phyloP scores from a whole-genome alignment of 2,113 vertebrate genomes.

The Istiophorus platypterus region DNA sequence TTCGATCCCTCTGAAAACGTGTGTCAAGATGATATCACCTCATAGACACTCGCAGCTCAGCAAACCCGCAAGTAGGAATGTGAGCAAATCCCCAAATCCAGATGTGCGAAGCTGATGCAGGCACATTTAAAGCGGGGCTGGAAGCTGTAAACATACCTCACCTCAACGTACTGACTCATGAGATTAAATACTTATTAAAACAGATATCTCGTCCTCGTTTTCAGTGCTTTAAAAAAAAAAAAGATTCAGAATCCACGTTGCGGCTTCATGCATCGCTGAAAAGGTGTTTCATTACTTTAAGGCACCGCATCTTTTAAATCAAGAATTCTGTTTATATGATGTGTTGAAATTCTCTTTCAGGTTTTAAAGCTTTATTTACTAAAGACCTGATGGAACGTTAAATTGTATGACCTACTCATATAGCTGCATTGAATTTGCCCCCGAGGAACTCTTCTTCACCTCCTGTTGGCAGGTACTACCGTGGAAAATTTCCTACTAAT shows the following conservation, averaged over 20 bases:
- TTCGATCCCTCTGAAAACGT: constrained; percentile 2
- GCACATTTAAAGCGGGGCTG: background rate
- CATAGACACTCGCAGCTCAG: constrained; percentile 8
- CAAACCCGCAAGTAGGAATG: constrained; percentile 15
- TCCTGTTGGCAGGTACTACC: constrained; percentile 16
- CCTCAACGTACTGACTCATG: background rate
- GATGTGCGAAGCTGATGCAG: constrained; percentile 17
- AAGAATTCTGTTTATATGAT: background rate
- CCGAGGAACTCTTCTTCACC: constrained; percentile 3
- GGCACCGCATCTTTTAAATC: background rate
- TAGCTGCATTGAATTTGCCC: constrained; percentile 31
- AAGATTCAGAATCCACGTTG: background rate
- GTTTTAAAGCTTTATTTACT: constrained; percentile 46
- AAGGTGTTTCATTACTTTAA: constrained; percentile 1
- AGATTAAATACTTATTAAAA: background rate
- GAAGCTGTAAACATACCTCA: background rate
- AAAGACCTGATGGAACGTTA: background rate
- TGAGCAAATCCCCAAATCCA: constrained; percentile 29
- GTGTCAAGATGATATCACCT: constrained; percentile 25
- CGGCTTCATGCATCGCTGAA: background rate
- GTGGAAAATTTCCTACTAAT: constrained; percentile 19
- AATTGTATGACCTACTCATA: constrained; percentile 25
- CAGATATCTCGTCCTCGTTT: background rate
- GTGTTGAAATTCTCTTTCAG: constrained; percentile 17
- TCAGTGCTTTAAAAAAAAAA: background rate